Percentiles rank a stretch among this genome's conserved stretches.
These are phyloP conservation scores for Limosa lapponica DNA, from an alignment of 2,797 vertebrate species.

Conservation along the genomic window DNA sequence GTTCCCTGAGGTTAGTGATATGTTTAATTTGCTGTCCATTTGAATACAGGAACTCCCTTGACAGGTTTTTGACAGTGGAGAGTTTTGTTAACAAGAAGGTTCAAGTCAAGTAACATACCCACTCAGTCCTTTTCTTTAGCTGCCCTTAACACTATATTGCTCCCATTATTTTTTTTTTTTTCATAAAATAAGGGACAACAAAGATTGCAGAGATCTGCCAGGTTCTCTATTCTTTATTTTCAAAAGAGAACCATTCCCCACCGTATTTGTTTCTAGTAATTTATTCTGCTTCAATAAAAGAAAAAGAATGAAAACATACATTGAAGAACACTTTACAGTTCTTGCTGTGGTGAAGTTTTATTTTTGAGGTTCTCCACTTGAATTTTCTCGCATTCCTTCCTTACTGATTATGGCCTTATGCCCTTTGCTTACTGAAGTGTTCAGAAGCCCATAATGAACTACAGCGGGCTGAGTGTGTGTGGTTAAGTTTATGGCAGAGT, in stretches of 20 bases:
- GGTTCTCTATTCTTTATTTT: constrained; percentile 15
- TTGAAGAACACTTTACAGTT: not conserved
- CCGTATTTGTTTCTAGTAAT: not conserved
- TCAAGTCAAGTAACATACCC: constrained; percentile 41
- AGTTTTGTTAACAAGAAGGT: constrained; percentile 49
- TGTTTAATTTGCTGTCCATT: constrained; percentile 66
- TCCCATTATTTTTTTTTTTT: not conserved
- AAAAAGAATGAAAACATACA: not conserved
- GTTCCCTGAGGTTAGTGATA: constrained; percentile 47
- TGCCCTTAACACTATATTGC: not conserved
- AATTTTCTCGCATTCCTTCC: not conserved
- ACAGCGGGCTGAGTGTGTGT: not conserved
- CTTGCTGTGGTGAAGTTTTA: not conserved
- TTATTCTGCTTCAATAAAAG: not conserved
- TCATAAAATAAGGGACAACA: not conserved
- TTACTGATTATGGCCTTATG: not conserved
- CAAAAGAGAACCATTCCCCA: not conserved
- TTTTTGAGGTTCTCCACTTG: not conserved
- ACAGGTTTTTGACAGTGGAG: constrained; percentile 60
- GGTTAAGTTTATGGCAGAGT: not conserved
- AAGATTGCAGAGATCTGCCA: not conserved
- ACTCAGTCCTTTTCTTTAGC: not conserved
- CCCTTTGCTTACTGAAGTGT: not conserved
- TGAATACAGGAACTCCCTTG: constrained; percentile 71
- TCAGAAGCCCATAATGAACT: not conserved